phyloP scores from a whole-genome alignment of 1,140 invertebrate species.

The Callitettix versicolor region DNA sequence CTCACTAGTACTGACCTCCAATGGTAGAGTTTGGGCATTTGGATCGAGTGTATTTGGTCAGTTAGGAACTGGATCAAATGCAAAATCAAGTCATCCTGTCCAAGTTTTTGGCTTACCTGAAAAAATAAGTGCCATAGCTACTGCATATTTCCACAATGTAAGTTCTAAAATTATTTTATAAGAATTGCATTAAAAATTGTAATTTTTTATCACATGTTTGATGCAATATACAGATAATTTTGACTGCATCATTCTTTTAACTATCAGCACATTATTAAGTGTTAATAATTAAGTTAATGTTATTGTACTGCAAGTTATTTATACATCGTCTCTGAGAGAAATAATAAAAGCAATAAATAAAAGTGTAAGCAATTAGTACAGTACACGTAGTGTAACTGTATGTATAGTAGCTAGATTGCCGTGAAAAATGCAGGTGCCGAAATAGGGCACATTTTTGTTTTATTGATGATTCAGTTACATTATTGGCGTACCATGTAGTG shows the following conservation, averaged over 20 bases:
- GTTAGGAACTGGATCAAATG: conserved; percentile 50
- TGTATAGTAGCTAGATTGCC: too few relatives aligned
- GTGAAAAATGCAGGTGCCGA: too few relatives aligned
- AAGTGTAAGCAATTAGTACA: too few relatives aligned
- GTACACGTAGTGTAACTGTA: too few relatives aligned
- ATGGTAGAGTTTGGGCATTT: conserved; percentile 59
- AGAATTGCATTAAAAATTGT: not conserved
- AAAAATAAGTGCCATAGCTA: conserved; percentile 52
- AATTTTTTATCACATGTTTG: not conserved
- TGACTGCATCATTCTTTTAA: too few relatives aligned
- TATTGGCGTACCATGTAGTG: too few relatives aligned
- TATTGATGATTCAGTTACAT: too few relatives aligned
- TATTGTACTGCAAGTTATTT: not conserved
- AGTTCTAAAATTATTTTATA: conserved; percentile 30
- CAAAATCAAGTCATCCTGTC: conserved; percentile 48
- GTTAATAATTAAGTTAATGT: too few relatives aligned
- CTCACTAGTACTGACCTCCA: conserved; percentile 49
- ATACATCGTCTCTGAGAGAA: not conserved
- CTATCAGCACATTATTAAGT: too few relatives aligned
- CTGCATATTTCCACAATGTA: conserved; percentile 75
- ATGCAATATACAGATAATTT: too few relatives aligned
- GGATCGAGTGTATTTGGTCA: conserved; percentile 72
- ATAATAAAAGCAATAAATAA: not conserved
- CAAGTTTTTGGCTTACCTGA: conserved; percentile 44
- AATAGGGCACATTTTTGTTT: too few relatives aligned